phyloP scores from a whole-genome alignment of 1,140 invertebrate species.

The Tribolium madens region DNA sequence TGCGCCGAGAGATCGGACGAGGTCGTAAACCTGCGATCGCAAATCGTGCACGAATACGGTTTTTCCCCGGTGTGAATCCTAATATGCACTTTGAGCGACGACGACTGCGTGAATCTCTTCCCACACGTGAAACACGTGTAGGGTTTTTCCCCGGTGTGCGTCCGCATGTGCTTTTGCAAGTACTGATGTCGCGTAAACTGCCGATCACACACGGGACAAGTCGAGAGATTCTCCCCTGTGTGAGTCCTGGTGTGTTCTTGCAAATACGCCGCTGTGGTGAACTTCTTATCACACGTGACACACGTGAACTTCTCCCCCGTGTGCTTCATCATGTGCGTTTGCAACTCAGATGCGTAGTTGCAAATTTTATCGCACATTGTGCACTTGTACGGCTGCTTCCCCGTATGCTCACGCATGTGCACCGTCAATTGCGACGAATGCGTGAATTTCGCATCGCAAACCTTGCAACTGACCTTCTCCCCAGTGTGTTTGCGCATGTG shows the following conservation, averaged over 20 bases:
- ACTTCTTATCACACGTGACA: conserved; percentile 63
- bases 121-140: conserved; percentile 82
- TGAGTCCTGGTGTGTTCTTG: conserved; percentile 58
- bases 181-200: conserved; percentile 66
- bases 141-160: conserved; percentile 78
- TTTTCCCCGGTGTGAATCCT: conserved; percentile 75
- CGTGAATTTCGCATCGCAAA: conserved; percentile 71
- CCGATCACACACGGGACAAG: conserved; percentile 68
- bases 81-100: conserved; percentile 69
- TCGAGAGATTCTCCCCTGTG: conserved; percentile 62
- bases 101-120: conserved; percentile 83
- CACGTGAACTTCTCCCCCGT: conserved; percentile 76
- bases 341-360: conserved; percentile 84
- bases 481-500: conserved; percentile 70
- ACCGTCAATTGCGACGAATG: conserved; percentile 73
- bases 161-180: conserved; percentile 65
- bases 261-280: conserved; percentile 61
- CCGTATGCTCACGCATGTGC: conserved; percentile 78
- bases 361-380: conserved; percentile 76
- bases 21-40: conserved; percentile 71
- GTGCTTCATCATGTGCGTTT: conserved; percentile 84
- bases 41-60: conserved; percentile 68
- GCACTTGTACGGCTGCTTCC: conserved; percentile 78
- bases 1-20: conserved; percentile 74
- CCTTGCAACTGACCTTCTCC: conserved; percentile 66